Base-by-base conservation (phyloP, 1,140 invertebrate species). In the Drosophila busckii region DNA sequence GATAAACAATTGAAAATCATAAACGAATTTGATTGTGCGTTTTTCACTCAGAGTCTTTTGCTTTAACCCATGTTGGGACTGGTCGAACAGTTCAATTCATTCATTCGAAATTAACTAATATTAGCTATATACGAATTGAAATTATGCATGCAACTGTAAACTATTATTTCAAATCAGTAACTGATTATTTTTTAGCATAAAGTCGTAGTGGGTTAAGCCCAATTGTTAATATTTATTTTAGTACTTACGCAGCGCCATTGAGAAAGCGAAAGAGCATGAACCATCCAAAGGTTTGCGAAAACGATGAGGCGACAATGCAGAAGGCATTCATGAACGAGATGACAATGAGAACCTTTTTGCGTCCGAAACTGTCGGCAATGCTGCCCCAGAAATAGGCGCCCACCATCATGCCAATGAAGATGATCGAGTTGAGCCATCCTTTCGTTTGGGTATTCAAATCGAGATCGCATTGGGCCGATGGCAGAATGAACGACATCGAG, bases 401-500 rank as follows among this genome's bases (percentile, higher is more conserved):
- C 19, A 93, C 92, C 94, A 97, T 96, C 96, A 97, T 97, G 25
- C 96, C 96, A 70, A 94, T 93, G 88, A 94, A 94, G 65, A 94
- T 94, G 88, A 94, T 96, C 54, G 90, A 93, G 87, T 94, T 95
- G 52, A 95, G 92, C 94, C 94, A 95, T 89, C 96, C 93, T 87
- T 96, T 97, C 35, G 94, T 93, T 41, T 92, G 89, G 9, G 95
- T 96, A 68, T 93, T 93, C 76, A 98, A 91, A 29, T 95, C 89
- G 71, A 98, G 90, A 88, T 98, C 96, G 90, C 96, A 97, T 89
- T 96, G 93, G 40, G 96, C 96, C 61, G 95, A 95, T 23, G 96
- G 96, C 32, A 98, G 88, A 80, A 98, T 94, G 90, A 97, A 97
- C 42, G 96, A 95, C 92, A 96, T 95, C 35, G 96, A 96, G 73